These are phyloP conservation scores for Eupithecia abbreviata DNA, from an alignment of 2,888 invertebrate species.

Conservation along the genomic window DNA sequence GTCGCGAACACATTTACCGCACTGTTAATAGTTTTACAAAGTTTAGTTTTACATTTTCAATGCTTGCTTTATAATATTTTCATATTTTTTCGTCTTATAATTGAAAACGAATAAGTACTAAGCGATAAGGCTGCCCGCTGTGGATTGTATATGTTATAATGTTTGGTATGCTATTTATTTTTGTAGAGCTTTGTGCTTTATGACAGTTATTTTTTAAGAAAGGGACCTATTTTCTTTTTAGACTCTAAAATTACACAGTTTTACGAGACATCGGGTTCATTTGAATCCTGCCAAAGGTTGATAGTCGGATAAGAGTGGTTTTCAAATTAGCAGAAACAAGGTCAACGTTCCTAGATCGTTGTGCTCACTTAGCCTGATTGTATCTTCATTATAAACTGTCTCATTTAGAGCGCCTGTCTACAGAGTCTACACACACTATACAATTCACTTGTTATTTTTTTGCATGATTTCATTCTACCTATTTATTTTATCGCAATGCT, in stretches of 20 bases:
- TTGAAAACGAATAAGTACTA: too few relatives aligned
- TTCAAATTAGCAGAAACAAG: constrained; percentile 20
- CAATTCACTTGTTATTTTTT: too few relatives aligned
- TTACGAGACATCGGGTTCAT: not conserved
- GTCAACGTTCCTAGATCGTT: constrained; percentile 24
- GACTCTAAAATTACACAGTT: not conserved
- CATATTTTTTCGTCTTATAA: not conserved
- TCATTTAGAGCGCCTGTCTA: not conserved
- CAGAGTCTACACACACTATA: too few relatives aligned
- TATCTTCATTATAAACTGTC: not conserved
- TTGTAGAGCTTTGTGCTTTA: too few relatives aligned
- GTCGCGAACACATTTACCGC: constrained; percentile 38
- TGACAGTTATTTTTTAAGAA: too few relatives aligned
- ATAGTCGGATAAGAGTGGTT: constrained; percentile 12
- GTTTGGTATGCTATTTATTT: too few relatives aligned
- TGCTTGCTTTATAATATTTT: not conserved
- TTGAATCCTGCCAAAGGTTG: not conserved
- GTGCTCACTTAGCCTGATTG: constrained; percentile 11
- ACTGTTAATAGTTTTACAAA: constrained; percentile 5
- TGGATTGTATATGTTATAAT: too few relatives aligned
- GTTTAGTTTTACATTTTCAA: not conserved
- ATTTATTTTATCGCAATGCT: too few relatives aligned
- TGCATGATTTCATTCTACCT: too few relatives aligned
- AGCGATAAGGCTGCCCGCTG: too few relatives aligned
- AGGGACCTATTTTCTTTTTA: not conserved